Conservation (phyloP, 2,113 vertebrate genomes). For the Sinocyclocheilus grahami region DNA sequence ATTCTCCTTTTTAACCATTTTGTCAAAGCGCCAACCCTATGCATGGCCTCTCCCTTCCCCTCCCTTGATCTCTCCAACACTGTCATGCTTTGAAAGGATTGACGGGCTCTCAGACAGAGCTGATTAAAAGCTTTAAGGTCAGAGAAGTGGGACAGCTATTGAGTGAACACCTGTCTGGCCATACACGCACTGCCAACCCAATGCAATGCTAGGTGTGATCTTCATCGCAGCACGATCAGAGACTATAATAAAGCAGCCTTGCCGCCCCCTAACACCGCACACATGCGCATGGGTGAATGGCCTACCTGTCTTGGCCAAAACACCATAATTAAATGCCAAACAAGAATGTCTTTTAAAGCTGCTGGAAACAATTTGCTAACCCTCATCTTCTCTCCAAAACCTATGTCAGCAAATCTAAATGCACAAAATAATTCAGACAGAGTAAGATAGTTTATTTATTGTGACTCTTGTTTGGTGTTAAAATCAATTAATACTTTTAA, state of each 20-base stretch:
- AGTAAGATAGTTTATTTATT: neutral
- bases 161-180: constrained; percentile 74
- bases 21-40: constrained; percentile 4
- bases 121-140: constrained; percentile 80
- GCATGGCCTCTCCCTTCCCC: constrained; percentile 19
- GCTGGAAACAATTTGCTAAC: neutral
- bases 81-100: constrained; percentile 74
- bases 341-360: neutral
- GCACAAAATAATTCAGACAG: neutral
- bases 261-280: neutral
- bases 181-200: constrained; percentile 32
- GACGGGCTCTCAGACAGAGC: constrained; percentile 76
- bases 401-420: neutral
- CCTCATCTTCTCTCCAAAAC: neutral
- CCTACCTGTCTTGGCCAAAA: neutral
- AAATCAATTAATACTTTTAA: neutral
- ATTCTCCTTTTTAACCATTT: constrained; percentile 8
- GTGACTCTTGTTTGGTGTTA: neutral
- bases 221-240: constrained; percentile 69
- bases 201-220: constrained; percentile 67
- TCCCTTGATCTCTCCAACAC: constrained; percentile 27
- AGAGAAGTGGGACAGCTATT: constrained; percentile 75
- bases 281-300: neutral
- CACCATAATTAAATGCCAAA: constrained; percentile 12
- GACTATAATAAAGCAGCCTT: constrained; percentile 65